These are phyloP conservation scores for Epizoanthus stellaris DNA, from an alignment of 92 coral and sea anemone species.

Conservation along the genomic window DNA sequence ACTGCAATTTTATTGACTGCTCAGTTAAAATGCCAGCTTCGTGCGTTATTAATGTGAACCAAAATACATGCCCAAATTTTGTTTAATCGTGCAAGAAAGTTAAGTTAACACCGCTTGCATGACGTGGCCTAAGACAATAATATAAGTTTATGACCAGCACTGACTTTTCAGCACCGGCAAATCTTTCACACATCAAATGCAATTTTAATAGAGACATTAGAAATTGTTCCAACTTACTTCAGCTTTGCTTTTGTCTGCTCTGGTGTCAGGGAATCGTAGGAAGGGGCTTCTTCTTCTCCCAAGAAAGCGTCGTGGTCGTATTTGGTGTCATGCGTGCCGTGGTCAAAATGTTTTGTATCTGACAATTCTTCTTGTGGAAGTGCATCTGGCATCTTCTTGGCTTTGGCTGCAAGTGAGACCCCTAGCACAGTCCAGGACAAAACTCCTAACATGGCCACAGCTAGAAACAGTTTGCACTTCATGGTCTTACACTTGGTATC, in stretches of 20 bases:
- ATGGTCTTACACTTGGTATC: neutral
- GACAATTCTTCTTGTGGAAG: conserved; percentile 47
- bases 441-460: neutral
- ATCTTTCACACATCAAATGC: neutral
- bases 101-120: no score
- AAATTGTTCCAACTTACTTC: conserved; percentile 50
- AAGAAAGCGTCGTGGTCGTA: conserved; percentile 86
- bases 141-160: neutral
- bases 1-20: no score
- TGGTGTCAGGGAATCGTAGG: conserved; percentile 51
- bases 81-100: no score
- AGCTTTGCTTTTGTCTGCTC: conserved; percentile 62
- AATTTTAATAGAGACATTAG: no score
- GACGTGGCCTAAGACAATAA: no score
- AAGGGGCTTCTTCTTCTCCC: conserved; percentile 69
- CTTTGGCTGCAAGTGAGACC: conserved; percentile 1
- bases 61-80: no score
- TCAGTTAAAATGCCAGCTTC: no score
- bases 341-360: conserved; percentile 54
- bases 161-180: neutral
- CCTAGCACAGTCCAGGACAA: neutral
- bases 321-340: conserved; percentile 52
- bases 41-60: no score
- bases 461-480: conserved; percentile 23
- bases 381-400: conserved; percentile 15